These are phyloP conservation scores for Chelonus insularis DNA, from an alignment of 1,140 invertebrate genomes.

Conservation along the genomic window DNA sequence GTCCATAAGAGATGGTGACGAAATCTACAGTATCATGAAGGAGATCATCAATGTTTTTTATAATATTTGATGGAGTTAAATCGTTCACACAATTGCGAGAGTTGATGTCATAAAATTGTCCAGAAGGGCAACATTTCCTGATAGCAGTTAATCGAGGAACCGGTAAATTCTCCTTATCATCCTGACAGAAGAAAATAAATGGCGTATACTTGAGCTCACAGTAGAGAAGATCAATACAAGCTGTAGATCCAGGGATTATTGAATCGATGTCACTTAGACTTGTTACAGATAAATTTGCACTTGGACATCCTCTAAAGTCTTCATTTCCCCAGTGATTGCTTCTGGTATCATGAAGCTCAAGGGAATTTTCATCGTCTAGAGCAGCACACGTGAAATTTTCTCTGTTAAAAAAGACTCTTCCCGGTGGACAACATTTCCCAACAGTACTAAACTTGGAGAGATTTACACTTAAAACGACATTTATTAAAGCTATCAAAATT, in stretches of 20 bases:
- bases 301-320: conserved; percentile 25
- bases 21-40: conserved; percentile 8
- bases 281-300: conserved; percentile 21
- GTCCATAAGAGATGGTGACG: conserved; percentile 4
- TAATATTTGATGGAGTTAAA: not conserved
- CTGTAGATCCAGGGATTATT: conserved; percentile 14
- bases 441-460: not conserved
- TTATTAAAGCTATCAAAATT: not conserved
- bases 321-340: not conserved
- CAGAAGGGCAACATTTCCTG: conserved; percentile 13
- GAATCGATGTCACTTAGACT: not conserved
- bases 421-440: conserved; percentile 16
- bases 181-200: conserved; percentile 15
- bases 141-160: not conserved
- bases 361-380: not conserved
- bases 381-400: conserved; percentile 29
- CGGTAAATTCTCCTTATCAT: not conserved
- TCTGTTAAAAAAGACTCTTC: not conserved
- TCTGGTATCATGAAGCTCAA: conserved; percentile 3
- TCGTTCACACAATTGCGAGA: conserved; percentile 11
- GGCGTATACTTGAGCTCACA: not conserved
- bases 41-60: too few relatives aligned
- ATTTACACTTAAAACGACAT: not conserved
- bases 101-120: conserved; percentile 2
- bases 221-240: conserved; percentile 22